Base-by-base conservation (phyloP, 2,797 vertebrate genomes). In the Fratercula arctica region DNA sequence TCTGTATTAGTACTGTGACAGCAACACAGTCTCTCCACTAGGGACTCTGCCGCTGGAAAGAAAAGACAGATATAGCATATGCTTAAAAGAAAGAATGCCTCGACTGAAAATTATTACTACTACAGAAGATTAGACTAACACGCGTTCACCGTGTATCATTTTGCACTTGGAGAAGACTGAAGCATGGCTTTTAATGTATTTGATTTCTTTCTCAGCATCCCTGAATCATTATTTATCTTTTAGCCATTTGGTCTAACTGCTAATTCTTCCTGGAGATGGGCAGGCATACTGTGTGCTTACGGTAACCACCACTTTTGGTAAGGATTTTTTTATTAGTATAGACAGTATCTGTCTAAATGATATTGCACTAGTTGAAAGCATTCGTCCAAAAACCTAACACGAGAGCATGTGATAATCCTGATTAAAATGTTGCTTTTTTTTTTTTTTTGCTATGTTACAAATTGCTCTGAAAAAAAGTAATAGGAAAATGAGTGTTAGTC, bases 81-180 rank as follows among this genome's bases (percentile, higher is more conserved):
- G 64, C 57, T 54, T 83, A 82, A 69, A 35, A 91, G 66, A 78
- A 92, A 81, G 72, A 95, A 74, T 79, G 63, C 15, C 64, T 85
- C 77, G 53, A 64, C 45, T 43, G 60, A 90, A 90, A 88, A 94
- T 85, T 88, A 67, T 66, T 95, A 79, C 86, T 90, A 20, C n/a
- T 87, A 24, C n/a, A 89, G 48, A 78, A 88, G 35, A 94, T 90
- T 84, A 87, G 74, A 53, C 48, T 60, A 95, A 67, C 17, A 53
- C 23, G 53, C 10, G 56, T 92, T 87, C 50, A 69, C 13, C 37
- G 69, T 20, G 45, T 89, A 89, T 85, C 67, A 37, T 82, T 93
- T 94, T 80, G 46, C 64, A 73, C 35, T 89, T 87, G 75, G 63
- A 96, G 77, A 69, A 93, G 59, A 59, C 9, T 69, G 78, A 94